These are phyloP conservation scores for Actinemys pallida DNA, from an alignment of 2,113 vertebrate species.

Conservation along the genomic window DNA sequence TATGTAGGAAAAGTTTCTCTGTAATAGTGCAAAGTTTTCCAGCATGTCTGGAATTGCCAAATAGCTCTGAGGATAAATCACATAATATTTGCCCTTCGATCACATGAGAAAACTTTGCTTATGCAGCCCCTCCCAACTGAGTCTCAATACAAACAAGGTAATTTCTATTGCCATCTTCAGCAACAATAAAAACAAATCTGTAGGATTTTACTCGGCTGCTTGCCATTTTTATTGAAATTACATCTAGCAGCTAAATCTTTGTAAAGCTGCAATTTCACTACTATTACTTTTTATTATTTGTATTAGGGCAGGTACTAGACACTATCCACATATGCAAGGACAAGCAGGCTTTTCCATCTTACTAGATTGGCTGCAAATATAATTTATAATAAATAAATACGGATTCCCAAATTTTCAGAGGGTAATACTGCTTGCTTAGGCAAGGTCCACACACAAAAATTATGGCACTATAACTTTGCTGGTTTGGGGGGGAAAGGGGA, in stretches of 20 bases:
- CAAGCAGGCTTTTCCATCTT: neutral
- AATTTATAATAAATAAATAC: neutral
- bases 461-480: neutral
- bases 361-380: neutral
- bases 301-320: neutral
- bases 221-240: neutral
- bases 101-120: neutral
- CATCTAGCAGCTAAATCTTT: neutral
- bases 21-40: neutral
- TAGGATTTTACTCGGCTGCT: neutral
- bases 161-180: neutral
- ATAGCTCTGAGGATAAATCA: neutral
- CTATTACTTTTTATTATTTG: neutral
- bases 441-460: neutral
- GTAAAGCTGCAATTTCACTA: neutral
- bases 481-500: neutral
- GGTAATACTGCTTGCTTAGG: neutral
- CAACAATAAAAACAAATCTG: neutral
- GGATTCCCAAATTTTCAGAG: neutral
- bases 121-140: neutral
- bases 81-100: neutral
- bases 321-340: neutral
- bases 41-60: neutral
- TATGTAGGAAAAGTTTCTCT: neutral
- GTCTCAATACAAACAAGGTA: neutral